Evolutionary conservation across 1,140 invertebrate species (phyloP), one percentile per base, ranked within the genome.

Genomic region (Drosophila lacertosa): DNA sequence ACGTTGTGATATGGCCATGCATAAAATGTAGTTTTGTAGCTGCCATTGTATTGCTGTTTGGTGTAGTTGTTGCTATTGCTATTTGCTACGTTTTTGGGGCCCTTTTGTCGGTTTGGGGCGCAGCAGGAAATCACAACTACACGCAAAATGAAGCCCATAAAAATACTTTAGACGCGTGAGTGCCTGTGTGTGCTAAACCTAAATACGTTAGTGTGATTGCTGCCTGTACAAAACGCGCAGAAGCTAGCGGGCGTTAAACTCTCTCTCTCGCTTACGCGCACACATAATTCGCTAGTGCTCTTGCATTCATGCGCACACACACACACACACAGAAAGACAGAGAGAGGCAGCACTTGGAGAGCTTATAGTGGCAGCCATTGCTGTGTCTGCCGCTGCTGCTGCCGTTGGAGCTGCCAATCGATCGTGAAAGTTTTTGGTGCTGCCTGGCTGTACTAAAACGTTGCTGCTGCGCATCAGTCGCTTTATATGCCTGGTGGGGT

Each of bases 1-100:
- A 83, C 80, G 82, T 77, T 78, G 65, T 72, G 66, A 70, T 69
- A 69, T 70, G 55, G 68, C 55, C 42, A 53, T 76, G 72, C 79
- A 77, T 82, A 72, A 68, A 69, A 79, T 89, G 74, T 89, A 74
- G 86, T 81, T 89, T 83, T 79, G 75, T 72, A 68, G 79, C 77
- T 70, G 24, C 26, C 57, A 44, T 44, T 71, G 50, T 58, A 44
- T 48, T 68, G 22, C 39, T 71, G 50, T 58, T 37, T 48, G 62
- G 22, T 37, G 55, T 53, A 66, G 44, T 54, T 57, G 47, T 54
- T 69, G 69, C 48, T 67, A 57, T 44, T 67, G 40, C 22, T 39
- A 39, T 50, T 70, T 68, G 64, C 57, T 59, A 20, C 42, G 22
- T 47, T 69, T 68, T 59, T 40, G 37, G 51, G 58, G 66, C 71